A percentile compares a stretch with the other conserved stretches of the same genome.
phyloP scores from a whole-genome alignment of 2,797 vertebrate species.

The Gallinago stenura region DNA sequence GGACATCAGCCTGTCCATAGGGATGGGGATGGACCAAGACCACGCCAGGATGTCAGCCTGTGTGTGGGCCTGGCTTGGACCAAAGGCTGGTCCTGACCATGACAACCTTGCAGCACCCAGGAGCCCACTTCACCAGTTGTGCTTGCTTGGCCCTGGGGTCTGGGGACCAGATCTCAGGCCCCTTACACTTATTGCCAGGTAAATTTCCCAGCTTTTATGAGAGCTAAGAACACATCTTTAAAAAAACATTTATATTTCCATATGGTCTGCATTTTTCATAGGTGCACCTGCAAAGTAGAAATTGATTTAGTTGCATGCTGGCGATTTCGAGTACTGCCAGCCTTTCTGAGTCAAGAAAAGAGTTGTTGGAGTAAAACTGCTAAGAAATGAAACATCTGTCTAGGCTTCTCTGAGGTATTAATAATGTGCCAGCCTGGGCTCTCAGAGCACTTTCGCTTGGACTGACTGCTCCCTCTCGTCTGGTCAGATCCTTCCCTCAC shows the following conservation, averaged over 20 bases:
- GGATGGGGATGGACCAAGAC: neutral
- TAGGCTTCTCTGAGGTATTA: neutral
- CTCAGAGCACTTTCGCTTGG: neutral
- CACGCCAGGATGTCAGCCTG: fast-evolving
- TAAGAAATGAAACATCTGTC: neutral
- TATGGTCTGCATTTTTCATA: neutral
- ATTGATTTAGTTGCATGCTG: neutral
- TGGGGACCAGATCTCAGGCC: fast-evolving
- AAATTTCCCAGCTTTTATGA: neutral
- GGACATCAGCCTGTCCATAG: fast-evolving
- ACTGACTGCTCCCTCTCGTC: neutral
- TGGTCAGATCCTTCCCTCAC: neutral
- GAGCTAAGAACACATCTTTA: fast-evolving
- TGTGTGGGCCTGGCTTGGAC: fast-evolving
- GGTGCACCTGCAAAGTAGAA: neutral
- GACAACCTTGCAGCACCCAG: fast-evolving
- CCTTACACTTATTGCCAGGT: neutral
- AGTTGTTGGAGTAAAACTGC: neutral
- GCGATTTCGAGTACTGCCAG: neutral
- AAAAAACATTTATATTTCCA: neutral
- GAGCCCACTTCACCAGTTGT: neutral
- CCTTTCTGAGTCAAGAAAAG: neutral
- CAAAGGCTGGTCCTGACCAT: fast-evolving
- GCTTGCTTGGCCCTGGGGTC: neutral
- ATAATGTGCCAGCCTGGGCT: neutral